phyloP scores from a whole-genome alignment of 2,113 vertebrate species.

The Nettapus auritus region DNA sequence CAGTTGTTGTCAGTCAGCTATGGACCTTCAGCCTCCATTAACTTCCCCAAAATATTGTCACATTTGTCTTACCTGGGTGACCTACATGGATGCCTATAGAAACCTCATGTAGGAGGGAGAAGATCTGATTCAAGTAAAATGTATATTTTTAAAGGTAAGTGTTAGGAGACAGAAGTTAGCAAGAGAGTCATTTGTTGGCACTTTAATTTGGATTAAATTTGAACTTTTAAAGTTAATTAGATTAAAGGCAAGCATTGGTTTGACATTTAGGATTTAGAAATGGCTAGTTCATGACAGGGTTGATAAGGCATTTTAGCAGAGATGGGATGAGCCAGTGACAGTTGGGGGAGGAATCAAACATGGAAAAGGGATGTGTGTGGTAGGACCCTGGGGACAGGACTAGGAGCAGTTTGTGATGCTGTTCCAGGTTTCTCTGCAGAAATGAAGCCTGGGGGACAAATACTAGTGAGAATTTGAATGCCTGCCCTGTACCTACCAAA shows the following conservation, averaged over 20 bases:
- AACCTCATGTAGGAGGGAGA: not conserved
- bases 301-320: not conserved
- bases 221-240: not conserved
- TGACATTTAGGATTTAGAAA: not conserved
- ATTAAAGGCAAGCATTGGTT: not conserved
- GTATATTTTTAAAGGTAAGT: not conserved
- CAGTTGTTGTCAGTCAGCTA: not conserved
- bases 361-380: not conserved
- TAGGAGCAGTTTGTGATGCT: rapidly evolving
- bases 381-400: not conserved
- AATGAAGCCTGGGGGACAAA: not conserved
- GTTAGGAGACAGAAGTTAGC: not conserved
- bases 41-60: not conserved
- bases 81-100: not conserved
- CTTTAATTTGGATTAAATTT: not conserved
- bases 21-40: not conserved
- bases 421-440: not conserved
- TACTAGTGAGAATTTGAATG: not conserved
- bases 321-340: not conserved
- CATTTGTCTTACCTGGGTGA: not conserved
- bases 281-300: rapidly evolving
- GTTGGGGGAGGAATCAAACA: rapidly evolving
- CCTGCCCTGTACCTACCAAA: not conserved
- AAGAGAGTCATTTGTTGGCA: not conserved
- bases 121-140: not conserved